phyloP scores from a whole-genome alignment of 2,113 vertebrate species.

The Microtus ochrogaster region DNA sequence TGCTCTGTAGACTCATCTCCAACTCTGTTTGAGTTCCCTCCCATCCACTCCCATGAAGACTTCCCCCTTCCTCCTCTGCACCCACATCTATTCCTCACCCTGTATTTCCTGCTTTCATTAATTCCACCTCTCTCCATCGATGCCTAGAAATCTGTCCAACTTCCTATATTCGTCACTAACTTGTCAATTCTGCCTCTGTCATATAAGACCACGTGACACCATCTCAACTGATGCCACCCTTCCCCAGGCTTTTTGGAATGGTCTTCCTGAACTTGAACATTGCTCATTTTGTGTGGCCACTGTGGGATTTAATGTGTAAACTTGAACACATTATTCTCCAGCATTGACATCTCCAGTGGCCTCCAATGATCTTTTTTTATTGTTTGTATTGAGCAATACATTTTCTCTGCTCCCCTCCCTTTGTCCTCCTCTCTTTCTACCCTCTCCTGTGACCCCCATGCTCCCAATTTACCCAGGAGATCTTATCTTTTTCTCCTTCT shows the following conservation, averaged over 20 bases:
- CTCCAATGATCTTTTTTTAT: not conserved
- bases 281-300: not conserved
- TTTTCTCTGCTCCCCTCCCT: no score
- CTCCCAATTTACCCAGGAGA: no score
- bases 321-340: not conserved
- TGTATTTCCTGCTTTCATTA: slow-evolving; percentile 41
- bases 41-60: not conserved
- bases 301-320: not conserved
- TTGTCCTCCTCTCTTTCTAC: no score
- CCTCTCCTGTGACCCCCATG: no score
- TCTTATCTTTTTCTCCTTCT: no score
- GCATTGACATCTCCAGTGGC: not conserved
- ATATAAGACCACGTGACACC: not conserved
- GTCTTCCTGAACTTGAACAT: not conserved
- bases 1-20: not conserved
- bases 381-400: no score
- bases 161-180: not conserved
- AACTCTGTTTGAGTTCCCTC: not conserved
- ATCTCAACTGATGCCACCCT: not conserved
- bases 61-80: not conserved
- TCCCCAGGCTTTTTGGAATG: not conserved
- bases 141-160: slow-evolving; percentile 13
- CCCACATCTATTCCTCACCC: not conserved
- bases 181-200: not conserved
- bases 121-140: not conserved